Evolutionary conservation across 2,888 invertebrate genomes (phyloP).

Genomic region (Craniophora ligustri): DNA sequence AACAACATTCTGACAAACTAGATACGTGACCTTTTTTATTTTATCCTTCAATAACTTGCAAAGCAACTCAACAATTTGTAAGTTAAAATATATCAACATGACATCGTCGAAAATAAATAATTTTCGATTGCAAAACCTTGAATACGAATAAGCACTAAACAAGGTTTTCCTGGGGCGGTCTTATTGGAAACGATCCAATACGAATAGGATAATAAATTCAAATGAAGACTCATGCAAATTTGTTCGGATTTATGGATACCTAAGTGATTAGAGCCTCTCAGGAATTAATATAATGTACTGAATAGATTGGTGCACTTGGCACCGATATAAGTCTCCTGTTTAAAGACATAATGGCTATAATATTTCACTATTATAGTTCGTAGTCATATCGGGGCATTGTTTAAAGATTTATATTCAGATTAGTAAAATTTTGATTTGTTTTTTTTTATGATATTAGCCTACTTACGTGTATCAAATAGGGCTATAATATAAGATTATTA

Average conservation of each 20-base stretch:
- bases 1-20: too few species aligned
- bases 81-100: background rate
- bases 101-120: background rate
- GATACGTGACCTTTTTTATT: too few species aligned
- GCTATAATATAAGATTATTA: too few species aligned
- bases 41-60: too few species aligned
- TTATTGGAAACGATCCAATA: slow-evolving; percentile 28
- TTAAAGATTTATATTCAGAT: slow-evolving; percentile 4
- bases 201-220: slow-evolving; percentile 36
- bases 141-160: slow-evolving; percentile 25
- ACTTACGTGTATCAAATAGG: background rate
- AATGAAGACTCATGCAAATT: slow-evolving; percentile 39
- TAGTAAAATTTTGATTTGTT: background rate
- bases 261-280: slow-evolving; percentile 26
- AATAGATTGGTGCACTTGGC: slow-evolving; percentile 26
- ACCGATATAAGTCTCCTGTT: slow-evolving; percentile 1
- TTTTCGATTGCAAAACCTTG: slow-evolving; percentile 23
- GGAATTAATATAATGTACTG: slow-evolving; percentile 31
- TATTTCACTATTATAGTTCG: slow-evolving; percentile 17
- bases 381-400: slow-evolving; percentile 10
- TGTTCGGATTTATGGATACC: slow-evolving; percentile 31
- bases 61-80: too few species aligned
- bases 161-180: slow-evolving; percentile 8
- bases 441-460: too few species aligned
- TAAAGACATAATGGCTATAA: slow-evolving; percentile 7